Percentiles rank a stretch among this genome's conserved stretches.
These are phyloP conservation scores for Stratiomys singularior DNA, from an alignment of 2,888 invertebrate genomes.

Conservation along the genomic window DNA sequence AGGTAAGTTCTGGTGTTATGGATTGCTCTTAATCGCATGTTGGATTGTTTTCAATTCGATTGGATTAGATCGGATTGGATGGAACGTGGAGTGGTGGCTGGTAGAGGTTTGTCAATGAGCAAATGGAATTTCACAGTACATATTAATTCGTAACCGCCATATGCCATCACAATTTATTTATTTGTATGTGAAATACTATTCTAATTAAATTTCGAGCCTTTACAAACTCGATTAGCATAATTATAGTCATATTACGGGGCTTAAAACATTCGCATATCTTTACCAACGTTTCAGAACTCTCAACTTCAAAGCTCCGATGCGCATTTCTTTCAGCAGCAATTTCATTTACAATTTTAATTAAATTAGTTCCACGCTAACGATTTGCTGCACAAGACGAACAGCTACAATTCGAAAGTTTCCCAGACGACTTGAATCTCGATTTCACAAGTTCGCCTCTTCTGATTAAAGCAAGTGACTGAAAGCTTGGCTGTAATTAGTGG, in stretches of 20 bases:
- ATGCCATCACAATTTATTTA: background rate
- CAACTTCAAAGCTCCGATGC: background rate
- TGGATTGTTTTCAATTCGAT: background rate
- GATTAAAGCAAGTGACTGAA: background rate
- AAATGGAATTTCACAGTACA: background rate
- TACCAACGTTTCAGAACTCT: no score
- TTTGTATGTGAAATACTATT: no score
- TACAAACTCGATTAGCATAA: background rate
- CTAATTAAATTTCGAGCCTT: background rate
- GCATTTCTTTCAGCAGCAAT: background rate
- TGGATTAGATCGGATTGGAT: background rate
- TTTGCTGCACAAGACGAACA: background rate
- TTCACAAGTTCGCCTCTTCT: background rate
- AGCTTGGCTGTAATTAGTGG: background rate
- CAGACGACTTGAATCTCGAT: background rate
- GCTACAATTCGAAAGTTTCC: background rate
- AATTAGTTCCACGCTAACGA: constrained; percentile 10
- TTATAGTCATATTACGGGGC: background rate
- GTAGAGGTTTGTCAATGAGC: background rate
- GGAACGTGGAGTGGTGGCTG: background rate
- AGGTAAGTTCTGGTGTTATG: background rate
- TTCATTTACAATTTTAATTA: constrained; percentile 24
- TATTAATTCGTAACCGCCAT: background rate
- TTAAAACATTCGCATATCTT: background rate
- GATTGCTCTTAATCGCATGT: constrained; percentile 17